Base-by-base conservation (phyloP, 2,113 vertebrate species). In the Benitochromis conjunctus region DNA sequence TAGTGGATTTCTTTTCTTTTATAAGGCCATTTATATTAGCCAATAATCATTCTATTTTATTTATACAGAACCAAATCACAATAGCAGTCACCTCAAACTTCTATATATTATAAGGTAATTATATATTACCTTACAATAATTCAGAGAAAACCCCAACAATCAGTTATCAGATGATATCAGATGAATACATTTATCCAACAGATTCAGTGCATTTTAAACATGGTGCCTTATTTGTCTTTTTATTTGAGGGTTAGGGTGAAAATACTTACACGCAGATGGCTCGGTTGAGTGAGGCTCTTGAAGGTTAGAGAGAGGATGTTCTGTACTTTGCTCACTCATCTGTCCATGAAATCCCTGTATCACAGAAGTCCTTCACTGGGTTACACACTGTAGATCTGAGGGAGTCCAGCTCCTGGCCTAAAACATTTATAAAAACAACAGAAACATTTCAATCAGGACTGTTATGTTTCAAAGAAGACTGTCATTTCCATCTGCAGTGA, bases 381-480 rank as follows among this genome's bases (percentile, higher is more conserved):
- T 46, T 26, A 71, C 2, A 24, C 21, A 14, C n/a, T 18, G 38
- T 38, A 71, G 38, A 46, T 71, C 66, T 26, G 12, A 71, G 38
- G 36, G 38, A 2, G n/a, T 69, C 38, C 64, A 69, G 64, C n/a
- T 46, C 0, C 0, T 16, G 5, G 66, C 66, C 38, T 71, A 26
- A 26, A 71, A 46, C 7, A 26, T 71, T 71, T 26, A 16, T 46
- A 24, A 71, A 46, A 71, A 26, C 8, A 10, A 69, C 64, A 46
- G 0, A 46, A 46, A 71, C 66, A 71, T 71, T 46, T 46, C 38
- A 26, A 9, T 71, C 21, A 18, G 38, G 21, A 26, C 64, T 2
- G 1, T 11, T 26, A 43, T 26, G 38, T 24, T 26, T 43, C 12
- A 43, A 46, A 16, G 7, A 26, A 9, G n/a, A 43, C 0, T 46